Percentiles rank a stretch among this genome's conserved stretches.
Evolutionary conservation across 2,113 vertebrate genomes (phyloP).

Genomic region (Chaetops frenatus): DNA sequence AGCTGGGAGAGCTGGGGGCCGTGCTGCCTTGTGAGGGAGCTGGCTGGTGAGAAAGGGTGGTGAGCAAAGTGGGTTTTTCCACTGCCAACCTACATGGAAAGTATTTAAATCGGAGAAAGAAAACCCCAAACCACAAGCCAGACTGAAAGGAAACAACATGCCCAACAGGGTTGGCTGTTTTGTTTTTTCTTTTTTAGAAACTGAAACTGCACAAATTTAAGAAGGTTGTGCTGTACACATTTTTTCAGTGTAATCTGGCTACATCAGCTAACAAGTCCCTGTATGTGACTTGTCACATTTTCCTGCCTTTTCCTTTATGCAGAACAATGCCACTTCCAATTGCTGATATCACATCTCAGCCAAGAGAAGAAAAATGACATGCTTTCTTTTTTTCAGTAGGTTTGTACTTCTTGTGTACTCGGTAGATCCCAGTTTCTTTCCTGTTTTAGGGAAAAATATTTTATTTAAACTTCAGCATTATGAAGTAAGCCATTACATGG

Average conservation of each 20-base stretch:
- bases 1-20: background rate
- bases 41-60: background rate
- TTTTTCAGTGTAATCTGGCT: background rate
- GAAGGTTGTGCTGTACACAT: background rate
- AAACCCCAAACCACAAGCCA: background rate
- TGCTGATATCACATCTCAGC: background rate
- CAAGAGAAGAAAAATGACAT: background rate
- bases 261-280: background rate
- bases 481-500: background rate
- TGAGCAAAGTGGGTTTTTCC: background rate
- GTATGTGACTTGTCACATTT: background rate
- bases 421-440: background rate
- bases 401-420: background rate
- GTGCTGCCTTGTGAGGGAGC: rapidly evolving
- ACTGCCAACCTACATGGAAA: background rate
- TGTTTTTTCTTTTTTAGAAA: background rate
- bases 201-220: background rate
- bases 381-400: background rate
- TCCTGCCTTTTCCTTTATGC: background rate
- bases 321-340: background rate
- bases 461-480: background rate
- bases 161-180: background rate
- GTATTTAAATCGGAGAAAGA: background rate
- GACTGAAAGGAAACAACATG: background rate
- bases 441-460: background rate